A percentile compares a stretch with the other conserved stretches of the same genome.
phyloP scores from a whole-genome alignment of 2,797 vertebrate species.

The Synaphobranchus kaupii region DNA sequence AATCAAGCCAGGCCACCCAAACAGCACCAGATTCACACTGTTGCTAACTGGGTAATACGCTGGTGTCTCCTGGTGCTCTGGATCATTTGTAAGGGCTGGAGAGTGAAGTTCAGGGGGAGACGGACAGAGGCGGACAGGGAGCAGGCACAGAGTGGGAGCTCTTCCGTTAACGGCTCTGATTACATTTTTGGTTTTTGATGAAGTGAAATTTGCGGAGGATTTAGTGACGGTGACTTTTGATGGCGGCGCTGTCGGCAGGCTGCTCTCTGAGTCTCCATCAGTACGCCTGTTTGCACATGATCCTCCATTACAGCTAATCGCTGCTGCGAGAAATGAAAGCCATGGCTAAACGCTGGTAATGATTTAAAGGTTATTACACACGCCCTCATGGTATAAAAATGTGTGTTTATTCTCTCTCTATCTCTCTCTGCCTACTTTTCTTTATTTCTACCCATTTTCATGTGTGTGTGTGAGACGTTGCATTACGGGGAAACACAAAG shows the following conservation, averaged over 20 bases:
- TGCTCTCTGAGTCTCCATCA: neutral
- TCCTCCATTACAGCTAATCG: slow-evolving; percentile 15
- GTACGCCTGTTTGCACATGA: neutral
- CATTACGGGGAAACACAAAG: neutral
- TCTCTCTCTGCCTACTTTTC: neutral
- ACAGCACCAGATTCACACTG: neutral
- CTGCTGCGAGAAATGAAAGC: slow-evolving; percentile 1
- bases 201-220: slow-evolving; percentile 51
- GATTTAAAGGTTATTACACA: slow-evolving; percentile 27
- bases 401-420: slow-evolving; percentile 1
- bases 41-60: neutral
- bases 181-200: slow-evolving; percentile 62
- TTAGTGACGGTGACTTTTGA: slow-evolving; percentile 7
- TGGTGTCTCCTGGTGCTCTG: neutral
- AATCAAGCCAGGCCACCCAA: slow-evolving; percentile 34
- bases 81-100: too few species aligned
- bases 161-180: slow-evolving; percentile 56
- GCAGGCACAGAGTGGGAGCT: slow-evolving; percentile 43
- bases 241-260: neutral
- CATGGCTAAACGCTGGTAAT: slow-evolving; percentile 16
- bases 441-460: neutral
- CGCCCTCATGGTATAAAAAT: neutral
- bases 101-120: neutral
- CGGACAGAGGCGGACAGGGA: neutral
- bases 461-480: neutral